phyloP scores from a whole-genome alignment of 2,797 vertebrate genomes.

The Thalassophryne amazonica region DNA sequence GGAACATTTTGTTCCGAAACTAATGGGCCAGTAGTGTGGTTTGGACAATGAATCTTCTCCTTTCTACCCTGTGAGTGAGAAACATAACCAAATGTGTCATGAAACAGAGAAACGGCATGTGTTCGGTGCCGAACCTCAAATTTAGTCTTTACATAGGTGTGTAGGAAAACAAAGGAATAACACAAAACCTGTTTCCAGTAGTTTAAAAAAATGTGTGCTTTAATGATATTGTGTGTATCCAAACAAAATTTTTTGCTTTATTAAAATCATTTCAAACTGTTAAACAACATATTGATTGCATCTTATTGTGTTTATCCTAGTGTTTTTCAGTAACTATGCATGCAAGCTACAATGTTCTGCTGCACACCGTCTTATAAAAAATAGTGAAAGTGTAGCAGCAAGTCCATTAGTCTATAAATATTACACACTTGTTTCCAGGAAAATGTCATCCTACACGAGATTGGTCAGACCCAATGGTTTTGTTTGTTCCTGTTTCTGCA shows the following conservation, averaged over 20 bases:
- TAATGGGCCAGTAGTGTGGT: constrained; percentile 64
- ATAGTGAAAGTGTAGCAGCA: neutral
- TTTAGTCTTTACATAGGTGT: constrained; percentile 22
- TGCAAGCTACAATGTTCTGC: neutral
- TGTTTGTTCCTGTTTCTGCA: constrained; percentile 36
- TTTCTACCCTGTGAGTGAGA: constrained; percentile 52
- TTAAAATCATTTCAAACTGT: constrained; percentile 12
- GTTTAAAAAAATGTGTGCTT: constrained; percentile 30
- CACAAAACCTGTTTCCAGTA: constrained; percentile 22
- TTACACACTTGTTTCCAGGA: constrained; percentile 12
- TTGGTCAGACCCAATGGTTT: constrained; percentile 16
- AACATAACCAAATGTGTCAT: constrained; percentile 49
- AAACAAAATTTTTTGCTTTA: constrained; percentile 28
- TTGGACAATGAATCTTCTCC: constrained; percentile 48
- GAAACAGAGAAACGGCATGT: constrained; percentile 31
- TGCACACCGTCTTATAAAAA: constrained; percentile 3
- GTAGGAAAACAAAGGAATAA: neutral
- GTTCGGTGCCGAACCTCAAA: constrained; percentile 36
- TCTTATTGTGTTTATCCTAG: constrained; percentile 16
- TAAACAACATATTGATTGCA: constrained; percentile 17
- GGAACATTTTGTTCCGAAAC: constrained; percentile 55
- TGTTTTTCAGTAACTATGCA: constrained; percentile 1
- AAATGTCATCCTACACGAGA: constrained; percentile 16
- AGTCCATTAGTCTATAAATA: constrained; percentile 14
- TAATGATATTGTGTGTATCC: constrained; percentile 39